Base-by-base conservation (phyloP, 92 coral and sea anemone species). In the Palythoa grandiflora region DNA sequence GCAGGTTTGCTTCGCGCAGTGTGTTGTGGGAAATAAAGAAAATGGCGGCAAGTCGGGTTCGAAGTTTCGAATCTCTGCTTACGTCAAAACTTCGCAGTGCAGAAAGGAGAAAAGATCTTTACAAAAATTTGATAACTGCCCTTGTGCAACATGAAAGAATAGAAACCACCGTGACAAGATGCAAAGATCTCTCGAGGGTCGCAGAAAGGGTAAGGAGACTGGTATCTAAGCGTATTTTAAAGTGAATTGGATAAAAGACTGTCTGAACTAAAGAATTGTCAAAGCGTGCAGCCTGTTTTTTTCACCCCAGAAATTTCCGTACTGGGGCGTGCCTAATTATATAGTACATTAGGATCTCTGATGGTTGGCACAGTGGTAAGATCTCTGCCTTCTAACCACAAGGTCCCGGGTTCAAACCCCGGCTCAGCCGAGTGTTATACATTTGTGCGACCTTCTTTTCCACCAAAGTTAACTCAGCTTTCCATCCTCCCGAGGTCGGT, bases 91-190 rank as follows among this genome's bases (percentile, higher is more conserved):
- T 96, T 19, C 94, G 90, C 68, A 95, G 94, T 77, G 89, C 94
- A 75, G 97, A 97, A 75, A 89, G 92, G 89, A 83, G 99, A 38
- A 94, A 97, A 80, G 87, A 86, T 5, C 66, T 97, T 72, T 97
- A 97, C 84, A 97, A 95, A 83, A 95, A 95, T 78, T 91, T 97
- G 57, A 91, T 97, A 51, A 97, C 99, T 38, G 97, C 97, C 60
- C 95, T 97, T 88, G 99, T 97, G 5, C 98, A 95, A 54, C 95
- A 97, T 79, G 99, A 97, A 87, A 93, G 98, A 78, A 93, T 97
- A 21, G 99, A 95, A 79, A 97, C 99, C n/a, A 97, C 99, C 71
- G 83, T 97, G 8, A 89, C 93, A 39, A 88, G 96, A 89, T 97
- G 99, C 75, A 97, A 97, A 63, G 99, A 97, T 91, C 91, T 97